These are phyloP conservation scores for Serranus cabrilla DNA, from an alignment of 2,797 vertebrate species.

Conservation along the genomic window DNA sequence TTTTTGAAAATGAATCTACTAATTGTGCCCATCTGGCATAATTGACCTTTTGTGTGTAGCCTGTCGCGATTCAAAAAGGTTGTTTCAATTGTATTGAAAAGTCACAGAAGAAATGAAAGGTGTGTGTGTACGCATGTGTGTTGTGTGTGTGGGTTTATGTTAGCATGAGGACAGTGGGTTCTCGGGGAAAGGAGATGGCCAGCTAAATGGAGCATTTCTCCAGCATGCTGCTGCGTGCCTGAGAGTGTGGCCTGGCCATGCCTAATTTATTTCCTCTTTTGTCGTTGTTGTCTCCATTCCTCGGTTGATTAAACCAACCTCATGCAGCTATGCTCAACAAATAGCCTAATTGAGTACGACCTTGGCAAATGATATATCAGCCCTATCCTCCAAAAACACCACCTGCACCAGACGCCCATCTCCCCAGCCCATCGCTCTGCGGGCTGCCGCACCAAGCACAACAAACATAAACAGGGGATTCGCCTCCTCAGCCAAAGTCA, in stretches of 20 bases:
- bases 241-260: constrained; percentile 81
- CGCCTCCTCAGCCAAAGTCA: constrained; percentile 84
- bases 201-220: constrained; percentile 85
- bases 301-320: constrained; percentile 88
- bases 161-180: constrained; percentile 59
- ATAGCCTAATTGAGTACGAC: constrained; percentile 88
- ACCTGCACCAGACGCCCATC: constrained; percentile 83
- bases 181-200: constrained; percentile 68
- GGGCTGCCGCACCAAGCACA: constrained; percentile 76
- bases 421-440: constrained; percentile 76
- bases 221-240: constrained; percentile 78
- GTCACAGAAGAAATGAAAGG: constrained; percentile 60
- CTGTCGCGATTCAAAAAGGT: constrained; percentile 69
- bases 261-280: constrained; percentile 88
- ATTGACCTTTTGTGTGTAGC: constrained; percentile 78
- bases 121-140: constrained; percentile 11
- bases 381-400: constrained; percentile 84
- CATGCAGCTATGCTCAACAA: constrained; percentile 87
- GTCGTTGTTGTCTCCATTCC: constrained; percentile 85
- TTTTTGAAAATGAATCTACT: constrained; percentile 67
- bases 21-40: constrained; percentile 80
- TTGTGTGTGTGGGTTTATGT: constrained; percentile 41
- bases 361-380: constrained; percentile 88
- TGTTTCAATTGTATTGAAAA: constrained; percentile 64
- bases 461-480: constrained; percentile 81